Percentiles rank a stretch among this genome's conserved stretches.
phyloP scores from a whole-genome alignment of 2,888 invertebrate species.

The Agrochola litura region DNA sequence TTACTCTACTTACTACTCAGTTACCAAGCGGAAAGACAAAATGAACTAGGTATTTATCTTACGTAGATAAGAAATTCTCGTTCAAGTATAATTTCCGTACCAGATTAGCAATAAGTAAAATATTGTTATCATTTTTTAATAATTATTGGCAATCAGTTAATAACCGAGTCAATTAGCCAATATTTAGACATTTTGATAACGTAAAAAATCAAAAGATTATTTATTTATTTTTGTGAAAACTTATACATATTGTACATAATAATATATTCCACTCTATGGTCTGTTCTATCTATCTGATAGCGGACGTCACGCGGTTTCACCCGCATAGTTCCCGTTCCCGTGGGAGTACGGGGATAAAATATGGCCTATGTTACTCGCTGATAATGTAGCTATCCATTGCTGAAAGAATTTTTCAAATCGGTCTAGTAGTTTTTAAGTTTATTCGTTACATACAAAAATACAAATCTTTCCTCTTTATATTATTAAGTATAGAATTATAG shows the following conservation, averaged over 20 bases:
- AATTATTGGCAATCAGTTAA: background rate
- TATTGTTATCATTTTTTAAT: background rate
- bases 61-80: slow-evolving; percentile 14
- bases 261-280: background rate
- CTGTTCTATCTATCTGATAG: background rate
- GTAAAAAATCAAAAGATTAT: no score
- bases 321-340: no score
- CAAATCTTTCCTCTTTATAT: no score
- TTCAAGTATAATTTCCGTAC: slow-evolving; percentile 27
- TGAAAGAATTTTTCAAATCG: no score
- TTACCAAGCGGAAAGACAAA: slow-evolving; percentile 15
- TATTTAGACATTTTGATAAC: background rate
- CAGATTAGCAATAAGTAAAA: slow-evolving; percentile 17
- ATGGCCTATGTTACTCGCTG: no score
- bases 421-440: no score
- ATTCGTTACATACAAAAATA: no score
- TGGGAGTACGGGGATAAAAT: no score
- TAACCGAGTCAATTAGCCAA: background rate
- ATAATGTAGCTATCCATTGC: no score
- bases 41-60: slow-evolving; percentile 1
- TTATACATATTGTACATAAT: background rate
- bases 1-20: background rate
- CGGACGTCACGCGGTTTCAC: no score
- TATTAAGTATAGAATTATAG: background rate
- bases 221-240: background rate